Conservation (phyloP, 2,888 invertebrate species). For the Chloromyia formosa region DNA sequence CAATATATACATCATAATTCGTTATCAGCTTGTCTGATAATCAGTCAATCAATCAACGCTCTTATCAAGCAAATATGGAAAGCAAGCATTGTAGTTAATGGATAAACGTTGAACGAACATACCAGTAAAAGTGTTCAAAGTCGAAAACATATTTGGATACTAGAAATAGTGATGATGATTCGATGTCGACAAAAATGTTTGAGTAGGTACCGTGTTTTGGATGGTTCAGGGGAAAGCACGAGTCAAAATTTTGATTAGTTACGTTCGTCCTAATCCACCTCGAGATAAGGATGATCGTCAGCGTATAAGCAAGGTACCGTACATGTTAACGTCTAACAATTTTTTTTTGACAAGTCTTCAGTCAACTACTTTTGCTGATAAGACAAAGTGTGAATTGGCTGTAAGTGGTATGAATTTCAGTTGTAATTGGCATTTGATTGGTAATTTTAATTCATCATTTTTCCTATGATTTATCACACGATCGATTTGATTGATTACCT, state of each 20-base stretch:
- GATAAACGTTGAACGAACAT: too few species aligned
- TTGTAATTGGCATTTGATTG: conserved; percentile 50
- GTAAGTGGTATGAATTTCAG: conserved; percentile 38
- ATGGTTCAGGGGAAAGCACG: not conserved
- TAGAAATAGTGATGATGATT: too few species aligned
- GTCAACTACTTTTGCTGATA: conserved; percentile 29
- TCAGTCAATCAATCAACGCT: too few species aligned
- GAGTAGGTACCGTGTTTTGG: too few species aligned
- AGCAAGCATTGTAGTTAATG: too few species aligned
- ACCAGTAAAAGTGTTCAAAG: too few species aligned
- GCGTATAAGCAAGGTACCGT: not conserved
- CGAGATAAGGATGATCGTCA: conserved; percentile 33
- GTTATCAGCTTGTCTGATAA: too few species aligned
- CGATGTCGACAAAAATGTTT: too few species aligned
- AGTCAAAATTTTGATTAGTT: conserved; percentile 22
- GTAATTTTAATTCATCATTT: conserved; percentile 46
- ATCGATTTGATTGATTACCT: conserved; percentile 40
- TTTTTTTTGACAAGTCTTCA: not conserved
- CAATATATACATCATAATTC: too few species aligned
- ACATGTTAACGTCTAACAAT: conserved; percentile 8
- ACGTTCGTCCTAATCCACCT: conserved; percentile 34
- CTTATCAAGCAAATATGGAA: too few species aligned
- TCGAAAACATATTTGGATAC: too few species aligned
- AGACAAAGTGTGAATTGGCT: conserved; percentile 23
- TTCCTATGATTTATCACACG: conserved; percentile 40